Evolutionary conservation across 2,113 vertebrate genomes (phyloP), one percentile per base, ranked within the genome.

Genomic region (Callipepla squamata): DNA sequence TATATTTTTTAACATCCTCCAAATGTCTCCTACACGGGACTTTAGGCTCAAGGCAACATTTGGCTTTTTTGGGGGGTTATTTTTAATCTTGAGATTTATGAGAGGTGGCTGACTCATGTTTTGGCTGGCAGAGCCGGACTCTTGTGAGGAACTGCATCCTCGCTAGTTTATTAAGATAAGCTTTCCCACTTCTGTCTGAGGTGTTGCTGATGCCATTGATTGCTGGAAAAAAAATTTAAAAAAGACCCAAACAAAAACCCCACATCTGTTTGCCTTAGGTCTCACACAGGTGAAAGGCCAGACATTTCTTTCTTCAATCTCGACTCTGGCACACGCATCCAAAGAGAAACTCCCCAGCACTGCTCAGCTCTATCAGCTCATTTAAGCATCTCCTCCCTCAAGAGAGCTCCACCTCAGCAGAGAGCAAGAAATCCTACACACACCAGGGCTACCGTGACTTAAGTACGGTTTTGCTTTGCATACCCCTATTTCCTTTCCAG

Each of bases 401-500:
- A 65, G 67, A 85, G 55, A 95, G 87, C 89, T 87, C 91, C 87
- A 93, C 91, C 93, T 82, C 75, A 66, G 89, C 87, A 79, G 30
- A 63, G 69, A 62, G 66, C 76, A 82, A 91, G 82, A 63, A 94
- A 92, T 47, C 79, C 94, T 78, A 55, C 87, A 80, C 85, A 93
- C 79, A 89, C 83, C 87, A 81, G 78, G 80, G 94, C 95, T 95
- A 93, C 95, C 83, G 85, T 80, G 85, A 68, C 82, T 42, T 80
- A 48, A 77, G n/a, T 44, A 65, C 36, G 80, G 82, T 74, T 96
- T 92, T 94, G 85, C 92, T 96, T 72, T 85, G 47, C 96, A 94
- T 84, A 92, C 61, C 77, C 90, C 11, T 1, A 22, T 51, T 95
- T 95, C 96, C 95, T 94, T 93, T 93, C 90, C 89, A 96, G 83